Conservation (phyloP, 2,113 vertebrate species). For the Tapirus terrestris region DNA sequence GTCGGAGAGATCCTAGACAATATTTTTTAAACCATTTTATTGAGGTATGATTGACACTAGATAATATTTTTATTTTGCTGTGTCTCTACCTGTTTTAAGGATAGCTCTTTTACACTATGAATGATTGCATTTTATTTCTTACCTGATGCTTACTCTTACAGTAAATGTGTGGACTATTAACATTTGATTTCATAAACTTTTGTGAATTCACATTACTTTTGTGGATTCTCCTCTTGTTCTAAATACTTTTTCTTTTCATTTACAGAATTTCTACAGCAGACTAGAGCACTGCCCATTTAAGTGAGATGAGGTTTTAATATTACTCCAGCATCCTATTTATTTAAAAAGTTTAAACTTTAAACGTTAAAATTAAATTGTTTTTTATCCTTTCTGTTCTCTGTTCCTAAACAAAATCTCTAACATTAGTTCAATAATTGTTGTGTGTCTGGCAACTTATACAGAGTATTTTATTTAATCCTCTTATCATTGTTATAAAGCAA, state of each 20-base stretch:
- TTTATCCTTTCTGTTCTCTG: not conserved
- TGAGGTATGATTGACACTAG: too few species aligned
- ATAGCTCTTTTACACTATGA: too few species aligned
- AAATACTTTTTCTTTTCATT: not conserved
- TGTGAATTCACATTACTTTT: not conserved
- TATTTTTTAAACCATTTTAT: too few species aligned
- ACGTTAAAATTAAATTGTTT: not conserved
- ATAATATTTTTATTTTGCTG: too few species aligned
- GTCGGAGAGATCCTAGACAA: too few species aligned
- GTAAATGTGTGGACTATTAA: not conserved
- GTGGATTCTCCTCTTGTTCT: not conserved
- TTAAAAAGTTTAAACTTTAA: not conserved
- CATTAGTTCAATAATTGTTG: not conserved
- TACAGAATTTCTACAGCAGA: not conserved
- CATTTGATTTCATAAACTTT: not conserved
- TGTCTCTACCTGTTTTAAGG: too few species aligned
- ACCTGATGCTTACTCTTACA: too few species aligned
- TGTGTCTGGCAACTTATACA: not conserved
- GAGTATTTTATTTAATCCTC: not conserved
- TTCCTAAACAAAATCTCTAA: not conserved
- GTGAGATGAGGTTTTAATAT: not conserved
- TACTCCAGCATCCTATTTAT: not conserved
- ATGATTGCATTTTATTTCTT: too few species aligned
- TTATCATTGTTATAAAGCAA: not conserved
- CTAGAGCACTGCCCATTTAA: not conserved